These are phyloP conservation scores for Podabrus alpinus DNA, from an alignment of 2,888 invertebrate genomes.

Conservation along the genomic window DNA sequence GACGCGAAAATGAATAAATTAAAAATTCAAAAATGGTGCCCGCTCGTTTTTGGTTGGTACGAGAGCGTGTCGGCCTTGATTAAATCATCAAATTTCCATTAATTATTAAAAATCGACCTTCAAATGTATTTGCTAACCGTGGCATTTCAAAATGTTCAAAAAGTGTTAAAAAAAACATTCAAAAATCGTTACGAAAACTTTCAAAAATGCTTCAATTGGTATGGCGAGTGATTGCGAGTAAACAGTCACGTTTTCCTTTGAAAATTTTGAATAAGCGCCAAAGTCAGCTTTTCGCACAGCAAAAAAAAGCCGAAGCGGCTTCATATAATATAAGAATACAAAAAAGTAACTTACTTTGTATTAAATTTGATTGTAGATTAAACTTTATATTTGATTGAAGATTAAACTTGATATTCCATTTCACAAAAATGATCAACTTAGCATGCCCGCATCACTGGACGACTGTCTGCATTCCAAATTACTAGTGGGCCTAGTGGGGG, in stretches of 20 bases:
- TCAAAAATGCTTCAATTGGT: background rate
- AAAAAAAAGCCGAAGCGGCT: background rate
- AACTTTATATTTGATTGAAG: background rate
- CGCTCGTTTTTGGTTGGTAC: background rate
- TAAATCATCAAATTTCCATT: background rate
- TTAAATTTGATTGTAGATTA: background rate
- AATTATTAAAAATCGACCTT: background rate
- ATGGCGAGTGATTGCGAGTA: background rate
- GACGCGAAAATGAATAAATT: background rate
- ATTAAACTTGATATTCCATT: background rate
- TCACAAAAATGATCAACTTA: background rate
- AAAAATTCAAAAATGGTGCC: background rate
- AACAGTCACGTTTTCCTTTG: background rate
- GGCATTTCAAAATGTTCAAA: background rate
- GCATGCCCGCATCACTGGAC: background rate
- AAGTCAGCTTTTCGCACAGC: too few species aligned
- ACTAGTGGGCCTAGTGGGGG: slow-evolving; percentile 13
- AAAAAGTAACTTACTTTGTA: background rate
- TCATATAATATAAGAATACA: background rate
- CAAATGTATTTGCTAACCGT: background rate
- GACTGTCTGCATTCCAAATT: slow-evolving; percentile 19
- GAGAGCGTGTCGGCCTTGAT: background rate
- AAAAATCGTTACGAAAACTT: too few species aligned
- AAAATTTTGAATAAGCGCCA: background rate
- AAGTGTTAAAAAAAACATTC: too few species aligned